phyloP scores from a whole-genome alignment of 2,888 invertebrate species.

The Eupithecia insigniata region DNA sequence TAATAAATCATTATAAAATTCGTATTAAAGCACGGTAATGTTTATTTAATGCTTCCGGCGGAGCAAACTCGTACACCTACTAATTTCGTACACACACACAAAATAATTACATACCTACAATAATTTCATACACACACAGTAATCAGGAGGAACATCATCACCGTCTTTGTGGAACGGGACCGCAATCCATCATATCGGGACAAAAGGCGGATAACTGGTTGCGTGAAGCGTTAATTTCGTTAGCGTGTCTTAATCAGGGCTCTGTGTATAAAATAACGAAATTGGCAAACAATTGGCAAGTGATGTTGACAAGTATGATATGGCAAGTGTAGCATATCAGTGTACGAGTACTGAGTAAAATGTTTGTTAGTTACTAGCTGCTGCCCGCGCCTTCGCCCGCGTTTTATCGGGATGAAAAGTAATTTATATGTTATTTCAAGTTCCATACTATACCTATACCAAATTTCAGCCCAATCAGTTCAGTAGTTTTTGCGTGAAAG shows the following conservation, averaged over 20 bases:
- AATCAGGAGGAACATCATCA: constrained; percentile 79
- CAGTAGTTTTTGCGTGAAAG: too few species aligned
- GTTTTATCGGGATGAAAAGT: too few species aligned
- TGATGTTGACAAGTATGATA: neutral
- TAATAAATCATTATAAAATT: constrained; percentile 75
- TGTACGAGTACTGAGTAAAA: neutral
- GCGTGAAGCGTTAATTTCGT: constrained; percentile 82
- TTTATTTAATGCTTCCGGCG: constrained; percentile 66
- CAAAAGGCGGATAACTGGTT: constrained; percentile 80
- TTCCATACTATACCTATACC: too few species aligned
- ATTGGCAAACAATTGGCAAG: constrained; percentile 4
- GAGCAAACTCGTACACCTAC: constrained; percentile 59
- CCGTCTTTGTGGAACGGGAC: constrained; percentile 73
- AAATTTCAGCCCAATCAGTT: too few species aligned
- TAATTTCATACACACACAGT: constrained; percentile 64
- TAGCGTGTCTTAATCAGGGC: constrained; percentile 78
- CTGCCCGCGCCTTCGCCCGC: too few species aligned
- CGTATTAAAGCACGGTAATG: constrained; percentile 63
- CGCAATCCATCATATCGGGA: constrained; percentile 82
- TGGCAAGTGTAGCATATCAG: neutral
- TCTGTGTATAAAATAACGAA: neutral
- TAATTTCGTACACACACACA: constrained; percentile 66
- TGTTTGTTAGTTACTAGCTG: neutral
- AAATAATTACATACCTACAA: constrained; percentile 44
- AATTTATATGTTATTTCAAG: too few species aligned